Conservation (phyloP, 2,113 vertebrate species). For the Ia io region DNA sequence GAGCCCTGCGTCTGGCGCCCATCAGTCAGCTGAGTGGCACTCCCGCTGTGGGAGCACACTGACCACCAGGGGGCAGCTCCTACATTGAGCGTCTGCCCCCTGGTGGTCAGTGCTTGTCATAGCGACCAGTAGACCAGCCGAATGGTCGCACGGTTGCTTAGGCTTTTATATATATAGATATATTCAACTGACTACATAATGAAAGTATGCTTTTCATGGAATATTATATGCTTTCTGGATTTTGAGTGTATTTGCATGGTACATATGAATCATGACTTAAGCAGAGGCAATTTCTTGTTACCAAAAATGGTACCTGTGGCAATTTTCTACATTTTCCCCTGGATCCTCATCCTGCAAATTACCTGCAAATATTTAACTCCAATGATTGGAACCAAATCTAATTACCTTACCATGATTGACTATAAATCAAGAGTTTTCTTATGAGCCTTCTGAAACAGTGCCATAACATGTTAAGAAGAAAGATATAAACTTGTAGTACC, state of each 20-base stretch:
- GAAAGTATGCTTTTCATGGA: background rate
- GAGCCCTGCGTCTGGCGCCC: too few species aligned
- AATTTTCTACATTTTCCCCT: slow-evolving; percentile 24
- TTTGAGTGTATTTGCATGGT: background rate
- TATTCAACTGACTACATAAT: slow-evolving; percentile 5
- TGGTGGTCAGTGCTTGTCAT: too few species aligned
- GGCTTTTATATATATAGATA: background rate
- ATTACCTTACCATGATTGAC: slow-evolving; percentile 33
- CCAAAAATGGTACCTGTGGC: slow-evolving; percentile 13
- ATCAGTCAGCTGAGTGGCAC: too few species aligned
- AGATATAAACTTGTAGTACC: background rate
- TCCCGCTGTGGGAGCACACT: too few species aligned
- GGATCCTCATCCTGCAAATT: background rate
- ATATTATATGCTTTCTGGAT: background rate
- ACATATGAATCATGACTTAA: background rate
- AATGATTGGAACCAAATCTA: slow-evolving; percentile 42
- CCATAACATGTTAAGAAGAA: background rate
- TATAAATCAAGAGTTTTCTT: slow-evolving; percentile 30
- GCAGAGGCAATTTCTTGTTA: slow-evolving; percentile 17
- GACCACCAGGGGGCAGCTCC: too few species aligned
- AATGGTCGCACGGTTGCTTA: too few species aligned
- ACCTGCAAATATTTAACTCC: slow-evolving; percentile 55
- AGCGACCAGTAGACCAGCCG: fast-evolving
- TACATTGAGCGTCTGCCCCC: too few species aligned
- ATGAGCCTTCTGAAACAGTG: background rate